These are phyloP conservation scores for Trachelus iudaicus DNA, from an alignment of 2,888 invertebrate genomes.

Conservation along the genomic window DNA sequence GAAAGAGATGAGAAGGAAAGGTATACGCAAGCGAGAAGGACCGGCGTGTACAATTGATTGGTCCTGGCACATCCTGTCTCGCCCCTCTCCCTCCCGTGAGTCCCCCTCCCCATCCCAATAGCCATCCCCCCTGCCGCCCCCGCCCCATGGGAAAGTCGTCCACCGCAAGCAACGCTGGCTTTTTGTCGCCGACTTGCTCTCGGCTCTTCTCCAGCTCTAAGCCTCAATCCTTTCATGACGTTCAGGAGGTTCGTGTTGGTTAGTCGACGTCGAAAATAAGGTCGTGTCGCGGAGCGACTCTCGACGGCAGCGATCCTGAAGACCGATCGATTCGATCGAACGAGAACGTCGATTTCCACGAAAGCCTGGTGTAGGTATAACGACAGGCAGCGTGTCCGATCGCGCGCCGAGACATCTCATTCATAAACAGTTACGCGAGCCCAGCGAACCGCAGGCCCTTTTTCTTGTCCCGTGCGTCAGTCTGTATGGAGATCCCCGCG, in stretches of 20 bases:
- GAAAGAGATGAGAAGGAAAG: constrained; percentile 32
- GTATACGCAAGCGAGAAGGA: constrained; percentile 37
- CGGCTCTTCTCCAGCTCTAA: constrained; percentile 28
- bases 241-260: not conserved
- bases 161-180: constrained; percentile 38
- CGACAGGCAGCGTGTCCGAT: constrained; percentile 39
- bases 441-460: constrained; percentile 11
- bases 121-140: constrained; percentile 27
- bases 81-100: constrained; percentile 22
- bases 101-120: not conserved
- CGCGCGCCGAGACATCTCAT: constrained; percentile 42
- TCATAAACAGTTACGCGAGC: constrained; percentile 37
- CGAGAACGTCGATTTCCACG: not conserved
- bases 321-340: constrained; percentile 6
- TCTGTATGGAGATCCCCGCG: constrained; percentile 10
- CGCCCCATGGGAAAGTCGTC: constrained; percentile 61
- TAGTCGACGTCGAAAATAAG: not conserved
- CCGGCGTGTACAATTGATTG: constrained; percentile 64
- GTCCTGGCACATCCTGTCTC: constrained; percentile 63
- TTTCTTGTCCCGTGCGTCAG: constrained; percentile 10
- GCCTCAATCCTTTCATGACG: not conserved
- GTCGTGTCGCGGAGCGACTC: not conserved
- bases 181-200: constrained; percentile 18
- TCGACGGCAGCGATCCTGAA: not conserved
- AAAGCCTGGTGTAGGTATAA: constrained; percentile 12